Evolutionary conservation across 23 tunicate genomes (phyloP).

Genomic region (Ascidia mentula): DNA sequence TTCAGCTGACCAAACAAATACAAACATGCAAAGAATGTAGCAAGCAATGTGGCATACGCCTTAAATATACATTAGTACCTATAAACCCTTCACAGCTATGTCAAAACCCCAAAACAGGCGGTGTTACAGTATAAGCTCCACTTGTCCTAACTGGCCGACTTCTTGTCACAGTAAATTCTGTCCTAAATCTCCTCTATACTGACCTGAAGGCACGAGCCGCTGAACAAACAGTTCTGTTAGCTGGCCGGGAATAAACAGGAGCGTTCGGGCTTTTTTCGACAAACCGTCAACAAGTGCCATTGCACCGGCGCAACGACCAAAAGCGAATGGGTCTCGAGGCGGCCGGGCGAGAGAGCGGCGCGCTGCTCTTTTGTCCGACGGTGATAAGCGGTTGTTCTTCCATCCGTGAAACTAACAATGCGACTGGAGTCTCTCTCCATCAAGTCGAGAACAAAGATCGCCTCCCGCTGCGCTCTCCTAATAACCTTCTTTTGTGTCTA

Average conservation of each 20-base stretch:
- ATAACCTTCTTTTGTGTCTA: conserved; percentile 10
- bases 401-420: conserved; percentile 26
- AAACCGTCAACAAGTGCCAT: conserved; percentile 6
- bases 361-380: conserved; percentile 28
- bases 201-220: neutral
- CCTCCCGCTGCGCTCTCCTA: conserved; percentile 26
- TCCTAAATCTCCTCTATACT: neutral
- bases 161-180: neutral
- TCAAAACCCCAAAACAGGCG: no score
- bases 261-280: conserved; percentile 1
- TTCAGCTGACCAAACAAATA: no score
- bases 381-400: conserved; percentile 23
- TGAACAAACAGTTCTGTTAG: conserved; percentile 4
- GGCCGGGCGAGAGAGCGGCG: conserved; percentile 17
- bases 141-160: neutral
- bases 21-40: no score
- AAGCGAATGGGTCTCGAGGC: conserved; percentile 6
- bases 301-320: neutral
- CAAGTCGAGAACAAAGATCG: conserved; percentile 28
- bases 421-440: conserved; percentile 28
- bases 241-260: neutral
- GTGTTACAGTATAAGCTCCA: neutral
- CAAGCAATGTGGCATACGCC: no score
- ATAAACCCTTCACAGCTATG: no score
- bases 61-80: no score